Conservation (phyloP, 2,113 vertebrate genomes). For the Carettochelys insculpta region DNA sequence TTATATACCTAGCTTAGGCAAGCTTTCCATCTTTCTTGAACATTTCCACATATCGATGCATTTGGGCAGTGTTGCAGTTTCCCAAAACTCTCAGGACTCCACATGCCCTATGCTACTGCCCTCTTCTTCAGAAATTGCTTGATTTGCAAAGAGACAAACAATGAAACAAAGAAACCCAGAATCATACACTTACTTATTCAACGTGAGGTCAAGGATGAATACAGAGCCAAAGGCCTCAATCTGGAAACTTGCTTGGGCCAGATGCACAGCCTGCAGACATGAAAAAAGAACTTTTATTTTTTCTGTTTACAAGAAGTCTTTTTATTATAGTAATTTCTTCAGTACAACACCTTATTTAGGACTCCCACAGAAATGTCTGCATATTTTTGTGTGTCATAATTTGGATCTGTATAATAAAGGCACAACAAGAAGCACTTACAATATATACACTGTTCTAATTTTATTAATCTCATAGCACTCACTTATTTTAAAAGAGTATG, state of each 20-base stretch:
- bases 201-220: conserved; percentile 92
- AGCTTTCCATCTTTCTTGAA: background rate
- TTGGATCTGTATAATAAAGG: background rate
- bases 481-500: conserved; percentile 20
- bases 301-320: background rate
- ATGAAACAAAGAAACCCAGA: background rate
- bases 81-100: background rate
- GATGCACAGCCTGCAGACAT: conserved; percentile 86
- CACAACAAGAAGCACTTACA: background rate
- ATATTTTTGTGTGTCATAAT: background rate
- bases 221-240: conserved; percentile 93
- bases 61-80: background rate
- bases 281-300: conserved; percentile 39
- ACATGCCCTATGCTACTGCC: background rate
- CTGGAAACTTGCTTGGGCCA: conserved; percentile 95
- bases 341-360: background rate
- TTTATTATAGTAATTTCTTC: background rate
- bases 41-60: background rate
- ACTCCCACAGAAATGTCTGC: background rate
- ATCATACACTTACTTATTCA: conserved; percentile 92
- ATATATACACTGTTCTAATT: background rate
- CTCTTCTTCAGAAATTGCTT: background rate
- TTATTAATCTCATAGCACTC: background rate
- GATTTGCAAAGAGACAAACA: background rate
- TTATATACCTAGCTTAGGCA: background rate